Percentiles rank a stretch among this genome's conserved stretches.
phyloP scores from a whole-genome alignment of 2,797 vertebrate genomes.

The Enteromius unitaeniatus region DNA sequence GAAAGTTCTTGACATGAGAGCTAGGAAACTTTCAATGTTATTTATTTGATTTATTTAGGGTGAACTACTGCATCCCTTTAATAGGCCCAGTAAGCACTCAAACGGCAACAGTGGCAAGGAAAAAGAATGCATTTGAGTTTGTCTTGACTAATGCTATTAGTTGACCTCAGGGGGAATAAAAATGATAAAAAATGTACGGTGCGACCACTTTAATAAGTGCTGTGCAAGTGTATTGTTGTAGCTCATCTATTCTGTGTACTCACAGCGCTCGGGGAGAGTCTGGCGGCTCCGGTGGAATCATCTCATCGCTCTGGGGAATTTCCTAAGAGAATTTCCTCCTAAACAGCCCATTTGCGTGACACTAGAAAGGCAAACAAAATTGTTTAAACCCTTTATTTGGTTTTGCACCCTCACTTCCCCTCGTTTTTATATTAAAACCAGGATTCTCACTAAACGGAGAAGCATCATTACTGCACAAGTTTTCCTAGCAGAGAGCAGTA shows the following conservation, averaged over 20 bases:
- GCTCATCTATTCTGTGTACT: constrained; percentile 62
- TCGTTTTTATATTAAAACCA: not conserved
- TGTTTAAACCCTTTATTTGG: constrained; percentile 76
- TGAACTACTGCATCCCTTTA: not conserved
- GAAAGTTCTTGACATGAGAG: no score
- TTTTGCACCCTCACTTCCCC: constrained; percentile 47
- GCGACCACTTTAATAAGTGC: constrained; percentile 41
- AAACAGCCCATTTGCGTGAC: constrained; percentile 73
- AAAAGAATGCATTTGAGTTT: not conserved
- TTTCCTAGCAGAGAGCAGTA: constrained; percentile 66
- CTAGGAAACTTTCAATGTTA: not conserved
- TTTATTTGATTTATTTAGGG: not conserved
- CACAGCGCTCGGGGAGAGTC: constrained; percentile 60
- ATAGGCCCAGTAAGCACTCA: not conserved
- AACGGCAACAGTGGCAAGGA: not conserved
- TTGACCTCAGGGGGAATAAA: constrained; percentile 1
- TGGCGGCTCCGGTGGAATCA: constrained; percentile 19
- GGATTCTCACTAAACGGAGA: constrained; percentile 64
- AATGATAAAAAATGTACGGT: not conserved
- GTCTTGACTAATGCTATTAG: constrained; percentile 18
- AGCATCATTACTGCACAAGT: constrained; percentile 79
- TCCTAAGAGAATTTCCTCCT: constrained; percentile 67
- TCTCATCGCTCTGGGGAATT: constrained; percentile 28
- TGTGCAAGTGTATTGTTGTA: constrained; percentile 53
- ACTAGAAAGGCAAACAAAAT: constrained; percentile 74